Conservation (phyloP, 2,113 vertebrate species). For the Taxidea taxus region DNA sequence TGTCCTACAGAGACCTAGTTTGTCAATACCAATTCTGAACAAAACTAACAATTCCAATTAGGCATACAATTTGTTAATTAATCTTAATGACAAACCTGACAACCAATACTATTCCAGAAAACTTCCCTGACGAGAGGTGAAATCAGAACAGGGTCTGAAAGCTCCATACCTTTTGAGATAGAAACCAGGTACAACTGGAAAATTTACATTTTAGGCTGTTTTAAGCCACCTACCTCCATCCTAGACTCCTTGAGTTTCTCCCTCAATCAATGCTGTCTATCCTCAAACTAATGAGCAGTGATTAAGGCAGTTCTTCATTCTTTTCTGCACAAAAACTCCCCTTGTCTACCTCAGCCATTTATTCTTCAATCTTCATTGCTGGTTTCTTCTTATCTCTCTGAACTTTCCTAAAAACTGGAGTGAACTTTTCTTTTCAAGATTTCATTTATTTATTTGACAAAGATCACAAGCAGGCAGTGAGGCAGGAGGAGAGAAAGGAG, state of each 20-base stretch:
- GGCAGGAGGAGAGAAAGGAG: no score
- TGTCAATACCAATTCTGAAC: neutral
- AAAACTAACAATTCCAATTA: neutral
- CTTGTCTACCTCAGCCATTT: neutral
- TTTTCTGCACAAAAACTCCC: neutral
- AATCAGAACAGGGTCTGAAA: neutral
- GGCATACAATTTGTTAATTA: neutral
- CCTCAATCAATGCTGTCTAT: neutral
- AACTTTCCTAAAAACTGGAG: neutral
- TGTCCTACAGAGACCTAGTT: neutral
- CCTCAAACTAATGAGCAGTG: neutral
- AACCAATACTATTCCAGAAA: constrained; percentile 21
- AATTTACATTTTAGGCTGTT: neutral
- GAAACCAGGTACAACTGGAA: neutral
- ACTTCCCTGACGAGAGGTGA: neutral
- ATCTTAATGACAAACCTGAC: neutral
- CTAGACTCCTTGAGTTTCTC: neutral
- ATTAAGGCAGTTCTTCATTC: neutral
- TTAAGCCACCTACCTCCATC: neutral
- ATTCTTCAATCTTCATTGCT: neutral
- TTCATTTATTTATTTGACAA: no score
- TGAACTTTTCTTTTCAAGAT: neutral
- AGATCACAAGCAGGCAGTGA: no score
- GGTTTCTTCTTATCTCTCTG: neutral
- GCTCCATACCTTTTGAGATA: neutral